Evolutionary conservation across 2,113 vertebrate species (phyloP).

Genomic region (Grus americana): DNA sequence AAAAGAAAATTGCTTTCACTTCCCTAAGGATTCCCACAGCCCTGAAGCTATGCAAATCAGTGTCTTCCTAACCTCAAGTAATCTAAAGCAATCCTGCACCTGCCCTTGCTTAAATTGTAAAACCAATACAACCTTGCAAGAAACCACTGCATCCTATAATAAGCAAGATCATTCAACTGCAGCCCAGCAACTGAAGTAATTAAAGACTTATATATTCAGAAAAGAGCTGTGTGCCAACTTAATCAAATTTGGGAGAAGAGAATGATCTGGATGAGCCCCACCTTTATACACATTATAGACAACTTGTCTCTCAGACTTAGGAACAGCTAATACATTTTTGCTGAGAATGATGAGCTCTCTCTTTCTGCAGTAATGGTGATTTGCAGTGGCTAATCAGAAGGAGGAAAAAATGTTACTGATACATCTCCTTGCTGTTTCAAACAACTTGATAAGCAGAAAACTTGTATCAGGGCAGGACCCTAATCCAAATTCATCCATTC

Average conservation of each 20-base stretch:
- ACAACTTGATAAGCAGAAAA: not conserved
- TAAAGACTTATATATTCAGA: not conserved
- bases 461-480: not conserved
- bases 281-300: not conserved
- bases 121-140: not conserved
- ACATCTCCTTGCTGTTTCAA: not conserved
- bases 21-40: constrained; percentile 9
- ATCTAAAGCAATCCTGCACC: not conserved
- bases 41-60: constrained; percentile 23
- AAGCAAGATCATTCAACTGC: constrained; percentile 7
- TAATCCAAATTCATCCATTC: not conserved
- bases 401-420: not conserved
- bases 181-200: not conserved
- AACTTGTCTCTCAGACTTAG: not conserved
- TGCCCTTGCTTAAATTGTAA: not conserved
- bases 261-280: not conserved
- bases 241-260: not conserved
- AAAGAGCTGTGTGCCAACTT: not conserved
- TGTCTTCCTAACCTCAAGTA: not conserved
- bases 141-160: not conserved
- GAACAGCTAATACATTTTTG: not conserved
- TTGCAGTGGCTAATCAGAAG: not conserved
- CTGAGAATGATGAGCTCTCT: not conserved
- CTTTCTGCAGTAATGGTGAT: not conserved
- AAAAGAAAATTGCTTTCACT: constrained; percentile 39